These are phyloP conservation scores for Drosophila yooni DNA, from an alignment of 2,888 invertebrate species.

Conservation along the genomic window DNA sequence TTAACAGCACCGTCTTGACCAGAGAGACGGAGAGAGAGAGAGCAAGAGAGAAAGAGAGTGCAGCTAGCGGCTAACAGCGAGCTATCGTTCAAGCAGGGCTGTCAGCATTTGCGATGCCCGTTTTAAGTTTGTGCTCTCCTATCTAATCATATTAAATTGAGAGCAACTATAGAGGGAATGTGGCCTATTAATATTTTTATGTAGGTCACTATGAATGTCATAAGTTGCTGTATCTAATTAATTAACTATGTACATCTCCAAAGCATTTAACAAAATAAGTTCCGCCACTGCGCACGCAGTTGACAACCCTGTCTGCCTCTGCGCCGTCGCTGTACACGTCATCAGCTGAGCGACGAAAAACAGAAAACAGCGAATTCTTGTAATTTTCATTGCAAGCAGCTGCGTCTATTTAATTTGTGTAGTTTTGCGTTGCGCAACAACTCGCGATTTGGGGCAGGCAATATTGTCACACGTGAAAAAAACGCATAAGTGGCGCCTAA, in stretches of 20 bases:
- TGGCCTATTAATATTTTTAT: not conserved
- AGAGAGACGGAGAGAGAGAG: slow-evolving; percentile 14
- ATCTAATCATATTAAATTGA: not conserved
- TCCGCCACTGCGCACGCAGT: not conserved
- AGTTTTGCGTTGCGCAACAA: slow-evolving; percentile 28
- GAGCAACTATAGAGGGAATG: not conserved
- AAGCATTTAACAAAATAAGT: not conserved
- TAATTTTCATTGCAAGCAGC: slow-evolving; percentile 46
- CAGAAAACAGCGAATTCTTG: slow-evolving; percentile 32
- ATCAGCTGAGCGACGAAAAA: slow-evolving; percentile 65
- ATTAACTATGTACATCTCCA: not conserved
- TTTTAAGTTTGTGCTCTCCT: not conserved
- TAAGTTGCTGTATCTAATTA: not conserved
- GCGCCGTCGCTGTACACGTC: slow-evolving; percentile 73
- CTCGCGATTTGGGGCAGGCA: slow-evolving; percentile 50
- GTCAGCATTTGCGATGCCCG: slow-evolving; percentile 12
- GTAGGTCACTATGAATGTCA: no score
- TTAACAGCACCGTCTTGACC: slow-evolving; percentile 59
- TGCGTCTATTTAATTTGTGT: slow-evolving; percentile 27
- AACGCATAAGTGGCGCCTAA: slow-evolving; percentile 36
- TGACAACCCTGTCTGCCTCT: slow-evolving; percentile 60
- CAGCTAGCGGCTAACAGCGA: slow-evolving; percentile 18
- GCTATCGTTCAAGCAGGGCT: slow-evolving; percentile 39
- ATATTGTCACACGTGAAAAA: slow-evolving; percentile 54
- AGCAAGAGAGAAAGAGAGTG: slow-evolving; percentile 1